Evolutionary conservation across 2,888 invertebrate species (phyloP), one percentile per base, ranked within the genome.

Genomic region (Timema cristinae): DNA sequence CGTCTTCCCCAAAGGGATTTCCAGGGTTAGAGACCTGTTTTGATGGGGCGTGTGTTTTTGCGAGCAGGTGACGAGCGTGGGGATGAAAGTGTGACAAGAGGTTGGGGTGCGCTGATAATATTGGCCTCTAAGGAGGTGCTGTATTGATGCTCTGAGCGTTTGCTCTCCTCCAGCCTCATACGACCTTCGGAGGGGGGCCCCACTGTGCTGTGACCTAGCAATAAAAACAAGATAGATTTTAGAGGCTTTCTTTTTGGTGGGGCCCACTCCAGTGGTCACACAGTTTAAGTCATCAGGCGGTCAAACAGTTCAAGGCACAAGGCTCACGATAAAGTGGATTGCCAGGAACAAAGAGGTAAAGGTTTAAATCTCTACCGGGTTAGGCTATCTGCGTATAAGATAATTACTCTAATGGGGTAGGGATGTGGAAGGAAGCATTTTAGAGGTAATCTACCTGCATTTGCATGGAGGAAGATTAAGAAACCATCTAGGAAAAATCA

Each of bases 111-210:
- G 11, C 75, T 80, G 71, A 80, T 83, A 71, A 88, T 81, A 80
- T 88, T 87, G 0, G 88, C 87, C 77, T 89, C 71, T 8, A 90
- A 81, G 54, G 89, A 89, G 13, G 87, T 85, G 77, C 88, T 86
- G 81, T 89, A 88, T 7, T 83, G 82, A 49, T 82, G 82, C 16
- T 77, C 76, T 47, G 73, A 71, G 50, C 72, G 73, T 15, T 71
- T 72, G 61, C 83, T 84, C 75, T 88, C 88, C 61, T 85, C 80
- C 11, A 85, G 74, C 0, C 89, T 80, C 83, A 88, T 85, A 32
- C 87, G 82, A 1, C 88, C 88, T 78, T 89, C 89, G 0, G 88
- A 72, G n/a, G 69, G 66, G 15, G 69, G 69, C 50, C 56, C 67
- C 11, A 67, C 51, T 11, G 16, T 50, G 32, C 69, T 51, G 9